A percentile compares a stretch with the other conserved stretches of the same genome.
Conservation (phyloP, 1,140 invertebrate genomes). For the Latrodectus geometricus region DNA sequence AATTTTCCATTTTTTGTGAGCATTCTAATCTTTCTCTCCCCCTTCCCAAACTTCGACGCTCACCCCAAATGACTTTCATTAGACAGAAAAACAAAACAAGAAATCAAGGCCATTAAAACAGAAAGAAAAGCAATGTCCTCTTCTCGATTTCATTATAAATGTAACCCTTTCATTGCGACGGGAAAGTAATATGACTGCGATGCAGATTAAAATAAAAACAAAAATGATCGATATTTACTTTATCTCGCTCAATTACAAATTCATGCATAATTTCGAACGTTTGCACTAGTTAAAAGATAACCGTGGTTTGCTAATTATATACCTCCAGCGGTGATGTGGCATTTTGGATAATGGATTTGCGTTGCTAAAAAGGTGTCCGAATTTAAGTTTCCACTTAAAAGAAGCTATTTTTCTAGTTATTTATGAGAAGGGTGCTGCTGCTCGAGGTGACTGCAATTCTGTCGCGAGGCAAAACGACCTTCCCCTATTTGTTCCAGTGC, state of each 20-base stretch:
- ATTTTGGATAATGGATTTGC: too few relatives aligned
- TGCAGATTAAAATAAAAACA: background rate
- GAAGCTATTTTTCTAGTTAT: too few relatives aligned
- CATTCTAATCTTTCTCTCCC: background rate
- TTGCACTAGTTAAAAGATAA: background rate
- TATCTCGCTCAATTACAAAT: background rate
- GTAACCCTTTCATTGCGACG: background rate
- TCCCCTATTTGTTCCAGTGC: too few relatives aligned
- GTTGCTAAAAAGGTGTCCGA: too few relatives aligned
- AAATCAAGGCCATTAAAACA: background rate
- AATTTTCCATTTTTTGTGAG: background rate
- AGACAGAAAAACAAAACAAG: background rate
- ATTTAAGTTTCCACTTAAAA: too few relatives aligned
- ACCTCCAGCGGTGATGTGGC: background rate
- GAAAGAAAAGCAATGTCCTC: background rate
- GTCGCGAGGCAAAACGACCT: too few relatives aligned
- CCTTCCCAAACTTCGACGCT: background rate
- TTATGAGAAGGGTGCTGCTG: too few relatives aligned
- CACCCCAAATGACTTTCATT: background rate
- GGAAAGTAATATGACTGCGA: too few relatives aligned
- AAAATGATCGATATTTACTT: background rate
- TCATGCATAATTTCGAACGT: background rate
- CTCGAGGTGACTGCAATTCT: too few relatives aligned
- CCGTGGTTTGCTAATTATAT: background rate
- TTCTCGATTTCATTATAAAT: background rate